A percentile compares a stretch with the other conserved stretches of the same genome.
Conservation (phyloP, 23 tunicate species). For the Pegea sp. region DNA sequence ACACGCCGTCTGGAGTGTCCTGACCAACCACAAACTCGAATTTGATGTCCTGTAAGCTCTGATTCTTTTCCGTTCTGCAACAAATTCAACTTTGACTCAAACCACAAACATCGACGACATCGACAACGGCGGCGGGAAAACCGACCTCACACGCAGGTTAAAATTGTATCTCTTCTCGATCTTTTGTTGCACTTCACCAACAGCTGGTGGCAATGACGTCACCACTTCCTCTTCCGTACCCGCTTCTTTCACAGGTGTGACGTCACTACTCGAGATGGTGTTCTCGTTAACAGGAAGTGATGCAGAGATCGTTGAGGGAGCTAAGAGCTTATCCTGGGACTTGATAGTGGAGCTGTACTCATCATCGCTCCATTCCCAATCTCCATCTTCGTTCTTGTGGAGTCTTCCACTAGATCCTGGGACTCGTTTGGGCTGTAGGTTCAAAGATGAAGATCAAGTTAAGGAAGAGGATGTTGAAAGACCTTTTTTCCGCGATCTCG, state of each 20-base stretch:
- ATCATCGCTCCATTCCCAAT: constrained; percentile 97
- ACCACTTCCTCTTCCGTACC: not conserved
- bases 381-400: constrained; percentile 58
- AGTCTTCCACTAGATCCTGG: constrained; percentile 88
- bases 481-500: constrained; percentile 56
- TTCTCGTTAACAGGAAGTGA: no score
- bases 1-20: constrained; percentile 63
- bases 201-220: not conserved
- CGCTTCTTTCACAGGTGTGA: not conserved
- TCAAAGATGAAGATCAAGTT: not conserved
- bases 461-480: not conserved
- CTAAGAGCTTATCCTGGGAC: no score
- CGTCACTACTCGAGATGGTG: not conserved
- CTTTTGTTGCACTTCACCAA: not conserved
- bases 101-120: not conserved
- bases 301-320: no score
- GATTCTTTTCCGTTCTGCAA: constrained; percentile 9
- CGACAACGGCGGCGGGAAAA: not conserved
- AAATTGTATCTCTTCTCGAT: not conserved
- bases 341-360: constrained; percentile 13
- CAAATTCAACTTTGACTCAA: not conserved
- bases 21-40: constrained; percentile 38
- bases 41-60: constrained; percentile 58
- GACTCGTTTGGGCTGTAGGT: constrained; percentile 62
- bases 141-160: not conserved